A percentile compares a stretch with the other conserved stretches of the same genome.
phyloP scores from a whole-genome alignment of 2,113 vertebrate species.

The Larimichthys crocea region DNA sequence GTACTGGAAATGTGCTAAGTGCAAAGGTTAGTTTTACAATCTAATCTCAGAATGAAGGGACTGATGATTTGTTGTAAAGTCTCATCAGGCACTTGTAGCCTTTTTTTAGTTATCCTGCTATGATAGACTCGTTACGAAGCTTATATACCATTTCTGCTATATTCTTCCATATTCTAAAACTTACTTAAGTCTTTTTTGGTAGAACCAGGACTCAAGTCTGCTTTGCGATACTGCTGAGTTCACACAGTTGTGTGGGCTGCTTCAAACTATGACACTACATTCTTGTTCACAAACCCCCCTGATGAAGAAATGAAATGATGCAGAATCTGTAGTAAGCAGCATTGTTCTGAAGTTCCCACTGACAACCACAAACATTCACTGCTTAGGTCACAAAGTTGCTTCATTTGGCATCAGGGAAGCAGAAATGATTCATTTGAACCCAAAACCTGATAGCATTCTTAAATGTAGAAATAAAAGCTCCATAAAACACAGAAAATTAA shows the following conservation, averaged over 20 bases:
- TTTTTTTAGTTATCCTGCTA: neutral
- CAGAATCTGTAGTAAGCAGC: neutral
- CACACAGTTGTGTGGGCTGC: neutral
- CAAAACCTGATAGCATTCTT: slow-evolving; percentile 1
- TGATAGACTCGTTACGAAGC: too few species aligned
- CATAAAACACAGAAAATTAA: slow-evolving; percentile 15
- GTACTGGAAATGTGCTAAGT: neutral
- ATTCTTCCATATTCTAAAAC: too few species aligned
- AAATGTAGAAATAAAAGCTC: slow-evolving; percentile 10
- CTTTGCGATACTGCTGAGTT: neutral
- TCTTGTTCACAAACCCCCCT: neutral
- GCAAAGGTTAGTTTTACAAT: neutral
- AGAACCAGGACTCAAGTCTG: neutral
- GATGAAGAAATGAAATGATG: neutral
- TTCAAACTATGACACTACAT: neutral
- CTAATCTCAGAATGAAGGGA: neutral
- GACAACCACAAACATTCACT: neutral
- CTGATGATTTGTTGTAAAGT: neutral
- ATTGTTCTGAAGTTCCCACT: neutral
- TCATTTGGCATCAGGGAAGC: slow-evolving; percentile 17
- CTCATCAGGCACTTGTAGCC: neutral
- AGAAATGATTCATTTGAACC: slow-evolving; percentile 4
- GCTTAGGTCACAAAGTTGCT: neutral
- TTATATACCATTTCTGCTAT: too few species aligned
- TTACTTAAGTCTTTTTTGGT: too few species aligned